A percentile compares a stretch with the other conserved stretches of the same genome.
These are phyloP conservation scores for Gambusia holbrooki DNA, from an alignment of 2,113 vertebrate species.

Conservation along the genomic window DNA sequence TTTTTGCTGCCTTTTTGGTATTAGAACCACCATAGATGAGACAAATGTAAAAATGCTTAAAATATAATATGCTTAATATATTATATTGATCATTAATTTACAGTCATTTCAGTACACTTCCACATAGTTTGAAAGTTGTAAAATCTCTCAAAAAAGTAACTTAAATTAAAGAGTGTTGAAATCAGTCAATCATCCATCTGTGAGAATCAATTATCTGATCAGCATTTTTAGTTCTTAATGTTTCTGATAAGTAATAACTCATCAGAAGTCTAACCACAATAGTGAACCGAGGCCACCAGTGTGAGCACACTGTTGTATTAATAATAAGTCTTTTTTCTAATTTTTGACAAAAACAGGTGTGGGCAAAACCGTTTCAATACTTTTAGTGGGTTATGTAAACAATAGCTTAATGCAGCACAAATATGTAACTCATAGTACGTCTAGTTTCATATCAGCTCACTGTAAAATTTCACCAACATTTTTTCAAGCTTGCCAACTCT, in stretches of 20 bases:
- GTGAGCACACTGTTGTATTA: no score
- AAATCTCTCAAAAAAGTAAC: neutral
- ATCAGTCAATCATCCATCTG: no score
- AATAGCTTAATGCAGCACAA: neutral
- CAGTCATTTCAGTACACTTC: neutral
- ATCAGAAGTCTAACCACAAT: no score
- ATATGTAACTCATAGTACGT: no score
- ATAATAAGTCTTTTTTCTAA: no score
- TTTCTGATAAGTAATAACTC: no score
- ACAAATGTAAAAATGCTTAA: neutral
- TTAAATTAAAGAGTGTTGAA: neutral
- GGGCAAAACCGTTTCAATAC: neutral
- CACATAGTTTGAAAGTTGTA: neutral
- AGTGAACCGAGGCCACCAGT: no score
- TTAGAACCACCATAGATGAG: neutral
- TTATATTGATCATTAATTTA: neutral
- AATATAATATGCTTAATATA: neutral
- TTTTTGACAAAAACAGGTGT: no score
- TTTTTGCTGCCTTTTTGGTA: neutral
- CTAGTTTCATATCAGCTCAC: neutral
- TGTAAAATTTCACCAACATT: constrained; percentile 16
- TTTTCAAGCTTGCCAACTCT: constrained; percentile 17
- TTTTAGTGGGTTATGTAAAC: neutral
- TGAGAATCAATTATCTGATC: no score
- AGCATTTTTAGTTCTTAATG: no score